A percentile compares a stretch with the other conserved stretches of the same genome.
phyloP scores from a whole-genome alignment of 2,113 vertebrate genomes.

The Rhagologus leucostigma region DNA sequence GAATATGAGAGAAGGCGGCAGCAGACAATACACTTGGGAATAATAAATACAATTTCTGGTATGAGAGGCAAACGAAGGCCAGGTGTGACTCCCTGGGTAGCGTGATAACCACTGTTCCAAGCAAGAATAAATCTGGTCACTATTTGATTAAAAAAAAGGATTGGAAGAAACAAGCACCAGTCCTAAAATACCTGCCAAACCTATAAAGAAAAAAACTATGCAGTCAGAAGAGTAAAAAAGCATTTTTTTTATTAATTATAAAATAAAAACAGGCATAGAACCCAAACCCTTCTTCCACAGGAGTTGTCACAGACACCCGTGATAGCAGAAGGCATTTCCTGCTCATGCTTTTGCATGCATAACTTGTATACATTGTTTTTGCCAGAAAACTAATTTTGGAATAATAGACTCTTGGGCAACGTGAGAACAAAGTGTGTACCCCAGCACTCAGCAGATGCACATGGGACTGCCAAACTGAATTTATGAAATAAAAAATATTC shows the following conservation, averaged over 20 bases:
- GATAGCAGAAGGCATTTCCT: neutral
- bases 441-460: neutral
- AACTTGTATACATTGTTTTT: neutral
- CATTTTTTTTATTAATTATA: neutral
- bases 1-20: neutral
- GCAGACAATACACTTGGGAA: neutral
- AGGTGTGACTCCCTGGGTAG: slow-evolving; percentile 13
- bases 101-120: neutral
- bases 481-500: slow-evolving; percentile 37
- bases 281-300: neutral
- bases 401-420: neutral
- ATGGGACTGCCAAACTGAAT: neutral
- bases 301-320: neutral
- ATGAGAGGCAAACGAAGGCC: slow-evolving; percentile 32
- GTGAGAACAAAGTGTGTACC: neutral
- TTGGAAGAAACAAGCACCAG: slow-evolving; percentile 19
- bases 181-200: slow-evolving; percentile 39
- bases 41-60: neutral
- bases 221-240: neutral
- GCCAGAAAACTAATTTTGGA: slow-evolving; percentile 5
- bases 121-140: slow-evolving; percentile 36
- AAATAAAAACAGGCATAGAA: neutral
- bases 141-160: slow-evolving; percentile 28
- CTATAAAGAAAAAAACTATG: neutral
- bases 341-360: neutral